Percentiles rank a stretch among this genome's conserved stretches.
Conservation (phyloP, 2,888 invertebrate species). For the Troilus luridus region DNA sequence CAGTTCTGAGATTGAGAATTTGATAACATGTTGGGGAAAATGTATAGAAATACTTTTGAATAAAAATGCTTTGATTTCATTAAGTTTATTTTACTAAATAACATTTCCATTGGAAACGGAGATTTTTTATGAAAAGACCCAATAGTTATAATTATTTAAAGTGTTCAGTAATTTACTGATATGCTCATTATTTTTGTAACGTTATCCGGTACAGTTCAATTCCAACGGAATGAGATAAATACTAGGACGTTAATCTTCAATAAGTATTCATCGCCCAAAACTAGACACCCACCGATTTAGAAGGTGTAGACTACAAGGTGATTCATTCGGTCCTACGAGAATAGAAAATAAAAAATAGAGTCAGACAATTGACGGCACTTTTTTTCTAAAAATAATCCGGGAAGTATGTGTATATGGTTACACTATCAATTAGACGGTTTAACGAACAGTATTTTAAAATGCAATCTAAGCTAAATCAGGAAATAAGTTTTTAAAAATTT, state of each 20-base stretch:
- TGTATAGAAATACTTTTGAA: too few relatives aligned
- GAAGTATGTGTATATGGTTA: neutral
- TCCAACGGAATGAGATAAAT: neutral
- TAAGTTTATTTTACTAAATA: too few relatives aligned
- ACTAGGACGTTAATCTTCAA: neutral
- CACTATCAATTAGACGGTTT: neutral
- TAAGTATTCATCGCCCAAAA: neutral
- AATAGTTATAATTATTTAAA: neutral
- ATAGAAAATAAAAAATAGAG: constrained; percentile 23
- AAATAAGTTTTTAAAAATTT: too few relatives aligned
- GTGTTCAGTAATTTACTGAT: neutral
- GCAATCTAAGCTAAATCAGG: neutral
- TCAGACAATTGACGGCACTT: constrained; percentile 1
- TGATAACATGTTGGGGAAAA: too few relatives aligned
- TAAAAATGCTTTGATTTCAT: too few relatives aligned
- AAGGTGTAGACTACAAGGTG: constrained; percentile 3
- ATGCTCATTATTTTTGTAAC: neutral
- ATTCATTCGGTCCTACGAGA: neutral
- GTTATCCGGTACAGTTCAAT: neutral
- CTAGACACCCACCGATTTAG: constrained; percentile 19
- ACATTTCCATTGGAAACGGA: too few relatives aligned
- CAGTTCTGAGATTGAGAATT: too few relatives aligned
- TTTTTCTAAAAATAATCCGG: constrained; percentile 20
- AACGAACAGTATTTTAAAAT: neutral
- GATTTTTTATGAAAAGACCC: too few relatives aligned